Percentiles rank a stretch among this genome's conserved stretches.
These are phyloP conservation scores for Plusia festucae DNA, from an alignment of 2,888 invertebrate species.

Conservation along the genomic window DNA sequence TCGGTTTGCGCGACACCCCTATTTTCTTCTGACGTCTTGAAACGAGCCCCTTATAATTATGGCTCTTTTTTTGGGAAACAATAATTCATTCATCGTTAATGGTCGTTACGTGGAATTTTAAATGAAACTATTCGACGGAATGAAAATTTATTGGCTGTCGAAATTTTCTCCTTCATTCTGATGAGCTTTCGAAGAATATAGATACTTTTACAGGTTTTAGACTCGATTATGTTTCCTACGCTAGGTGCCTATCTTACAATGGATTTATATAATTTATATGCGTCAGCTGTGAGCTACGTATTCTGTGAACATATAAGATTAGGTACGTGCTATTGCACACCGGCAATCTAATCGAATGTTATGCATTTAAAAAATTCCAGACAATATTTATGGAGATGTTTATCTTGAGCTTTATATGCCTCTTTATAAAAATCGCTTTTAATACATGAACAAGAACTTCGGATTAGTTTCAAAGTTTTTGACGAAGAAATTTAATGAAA, in stretches of 20 bases:
- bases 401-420: too few species aligned
- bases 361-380: too few species aligned
- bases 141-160: not conserved
- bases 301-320: too few species aligned
- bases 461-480: too few species aligned
- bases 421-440: too few species aligned
- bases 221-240: not conserved
- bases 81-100: not conserved
- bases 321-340: too few species aligned
- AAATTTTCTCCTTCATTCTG: not conserved
- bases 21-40: slow-evolving; percentile 8
- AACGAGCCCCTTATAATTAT: not conserved
- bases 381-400: too few species aligned
- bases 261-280: not conserved
- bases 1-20: not conserved
- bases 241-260: not conserved
- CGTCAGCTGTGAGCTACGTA: not conserved
- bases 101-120: not conserved
- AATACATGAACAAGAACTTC: too few species aligned
- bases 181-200: not conserved
- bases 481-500: too few species aligned
- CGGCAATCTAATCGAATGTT: too few species aligned
- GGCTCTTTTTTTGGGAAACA: not conserved
- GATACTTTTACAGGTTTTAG: not conserved
- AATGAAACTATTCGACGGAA: not conserved